These are phyloP conservation scores for Gasteruption jaculator DNA, from an alignment of 2,888 invertebrate genomes.

Conservation along the genomic window DNA sequence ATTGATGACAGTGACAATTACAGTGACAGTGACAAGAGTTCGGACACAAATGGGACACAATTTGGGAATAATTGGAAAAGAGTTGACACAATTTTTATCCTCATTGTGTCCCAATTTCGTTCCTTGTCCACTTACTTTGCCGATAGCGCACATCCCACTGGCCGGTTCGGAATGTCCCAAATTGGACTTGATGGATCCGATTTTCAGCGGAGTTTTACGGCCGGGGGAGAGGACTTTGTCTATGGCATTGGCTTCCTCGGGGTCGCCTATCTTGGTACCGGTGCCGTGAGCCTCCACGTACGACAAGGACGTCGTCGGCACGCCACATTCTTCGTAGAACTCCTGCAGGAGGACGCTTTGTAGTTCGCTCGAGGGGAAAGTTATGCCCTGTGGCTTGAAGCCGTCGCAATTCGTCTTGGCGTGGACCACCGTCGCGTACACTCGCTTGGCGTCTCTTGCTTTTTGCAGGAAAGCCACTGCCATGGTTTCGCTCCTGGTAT, in stretches of 20 bases:
- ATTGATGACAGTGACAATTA: no score
- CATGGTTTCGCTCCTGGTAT: slow-evolving; percentile 78
- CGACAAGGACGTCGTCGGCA: slow-evolving; percentile 57
- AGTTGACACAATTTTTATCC: no score
- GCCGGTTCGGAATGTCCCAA: slow-evolving; percentile 89
- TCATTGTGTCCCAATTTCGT: no score
- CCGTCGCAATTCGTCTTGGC: slow-evolving; percentile 62
- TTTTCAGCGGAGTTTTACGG: slow-evolving; percentile 71
- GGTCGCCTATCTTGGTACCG: slow-evolving; percentile 82
- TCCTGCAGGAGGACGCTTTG: slow-evolving; percentile 52
- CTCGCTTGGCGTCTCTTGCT: slow-evolving; percentile 51
- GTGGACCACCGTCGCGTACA: slow-evolving; percentile 56
- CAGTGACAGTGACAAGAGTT: no score
- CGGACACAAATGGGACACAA: no score
- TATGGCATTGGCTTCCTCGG: slow-evolving; percentile 83
- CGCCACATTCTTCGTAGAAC: slow-evolving; percentile 58
- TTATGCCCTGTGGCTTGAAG: slow-evolving; percentile 48
- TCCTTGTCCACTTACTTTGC: slow-evolving; percentile 74
- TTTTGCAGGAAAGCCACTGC: slow-evolving; percentile 70
- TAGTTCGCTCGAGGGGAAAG: slow-evolving; percentile 42
- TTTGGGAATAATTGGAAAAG: no score
- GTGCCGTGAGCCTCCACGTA: slow-evolving; percentile 73
- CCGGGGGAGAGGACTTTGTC: slow-evolving; percentile 73
- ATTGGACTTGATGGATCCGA: slow-evolving; percentile 93
- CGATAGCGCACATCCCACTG: slow-evolving; percentile 76